Conservation (phyloP, 2,797 vertebrate species). For the Channallabes apus region DNA sequence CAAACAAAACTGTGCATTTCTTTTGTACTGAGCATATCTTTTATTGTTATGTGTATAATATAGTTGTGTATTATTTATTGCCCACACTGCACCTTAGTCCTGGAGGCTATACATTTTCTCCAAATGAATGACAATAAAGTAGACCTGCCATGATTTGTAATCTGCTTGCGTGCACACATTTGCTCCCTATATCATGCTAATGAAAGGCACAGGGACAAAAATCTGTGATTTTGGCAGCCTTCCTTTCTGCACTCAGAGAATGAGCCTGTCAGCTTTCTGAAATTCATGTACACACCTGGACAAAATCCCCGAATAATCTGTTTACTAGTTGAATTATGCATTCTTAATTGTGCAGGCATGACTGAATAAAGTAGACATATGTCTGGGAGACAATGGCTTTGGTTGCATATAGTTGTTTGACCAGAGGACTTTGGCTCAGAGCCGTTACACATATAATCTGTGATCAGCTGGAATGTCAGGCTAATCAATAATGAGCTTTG, state of each 20-base stretch:
- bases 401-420: not conserved
- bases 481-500: conserved; percentile 12
- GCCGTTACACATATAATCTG: conserved; percentile 3
- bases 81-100: not conserved
- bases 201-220: not conserved
- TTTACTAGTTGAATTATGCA: not conserved
- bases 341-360: not conserved
- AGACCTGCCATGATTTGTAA: not conserved
- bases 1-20: not conserved
- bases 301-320: conserved; percentile 6
- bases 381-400: not conserved
- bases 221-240: not conserved
- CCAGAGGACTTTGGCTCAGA: conserved; percentile 12
- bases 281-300: not conserved
- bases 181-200: not conserved
- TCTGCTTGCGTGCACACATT: no score
- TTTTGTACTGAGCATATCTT: not conserved
- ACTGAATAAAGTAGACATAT: not conserved
- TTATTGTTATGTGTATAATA: not conserved
- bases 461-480: not conserved
- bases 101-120: not conserved
- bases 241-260: not conserved
- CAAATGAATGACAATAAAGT: not conserved
- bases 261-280: not conserved
- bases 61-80: not conserved